phyloP scores from a whole-genome alignment of 2,113 vertebrate species.

The Melanerpes formicivorus region DNA sequence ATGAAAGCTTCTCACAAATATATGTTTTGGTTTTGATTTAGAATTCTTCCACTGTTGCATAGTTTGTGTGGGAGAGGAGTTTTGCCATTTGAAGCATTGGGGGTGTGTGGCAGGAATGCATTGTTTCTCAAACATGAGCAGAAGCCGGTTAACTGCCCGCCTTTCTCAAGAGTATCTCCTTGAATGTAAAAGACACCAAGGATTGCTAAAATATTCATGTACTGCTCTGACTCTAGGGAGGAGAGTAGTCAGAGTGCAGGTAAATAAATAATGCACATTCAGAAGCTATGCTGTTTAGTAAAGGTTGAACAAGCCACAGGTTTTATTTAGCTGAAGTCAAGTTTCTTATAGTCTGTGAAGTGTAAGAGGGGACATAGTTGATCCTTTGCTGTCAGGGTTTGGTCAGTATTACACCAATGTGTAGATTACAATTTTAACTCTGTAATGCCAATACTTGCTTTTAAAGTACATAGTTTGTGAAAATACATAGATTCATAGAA shows the following conservation, averaged over 20 bases:
- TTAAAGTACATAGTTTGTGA: neutral
- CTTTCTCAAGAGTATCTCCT: neutral
- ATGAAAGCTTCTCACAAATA: neutral
- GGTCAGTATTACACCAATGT: neutral
- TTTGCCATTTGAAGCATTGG: neutral
- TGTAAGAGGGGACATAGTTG: neutral
- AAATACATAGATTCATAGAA: neutral
- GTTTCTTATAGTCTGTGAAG: neutral
- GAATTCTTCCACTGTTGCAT: neutral
- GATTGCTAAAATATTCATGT: constrained; percentile 52
- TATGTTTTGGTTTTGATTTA: neutral
- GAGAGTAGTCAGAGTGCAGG: neutral
- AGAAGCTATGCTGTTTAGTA: neutral
- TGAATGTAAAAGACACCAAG: neutral
- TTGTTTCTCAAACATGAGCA: accelerated
- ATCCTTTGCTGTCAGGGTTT: neutral
- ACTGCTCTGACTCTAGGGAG: neutral
- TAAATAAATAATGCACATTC: constrained; percentile 5
- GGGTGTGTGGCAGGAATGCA: neutral
- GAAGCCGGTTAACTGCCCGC: neutral
- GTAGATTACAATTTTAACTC: neutral
- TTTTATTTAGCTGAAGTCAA: neutral
- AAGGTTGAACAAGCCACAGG: neutral
- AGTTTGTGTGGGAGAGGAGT: too few relatives aligned
- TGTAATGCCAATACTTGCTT: neutral